Base-by-base conservation (phyloP, 2,888 invertebrate genomes). In the Megamerina dolium region DNA sequence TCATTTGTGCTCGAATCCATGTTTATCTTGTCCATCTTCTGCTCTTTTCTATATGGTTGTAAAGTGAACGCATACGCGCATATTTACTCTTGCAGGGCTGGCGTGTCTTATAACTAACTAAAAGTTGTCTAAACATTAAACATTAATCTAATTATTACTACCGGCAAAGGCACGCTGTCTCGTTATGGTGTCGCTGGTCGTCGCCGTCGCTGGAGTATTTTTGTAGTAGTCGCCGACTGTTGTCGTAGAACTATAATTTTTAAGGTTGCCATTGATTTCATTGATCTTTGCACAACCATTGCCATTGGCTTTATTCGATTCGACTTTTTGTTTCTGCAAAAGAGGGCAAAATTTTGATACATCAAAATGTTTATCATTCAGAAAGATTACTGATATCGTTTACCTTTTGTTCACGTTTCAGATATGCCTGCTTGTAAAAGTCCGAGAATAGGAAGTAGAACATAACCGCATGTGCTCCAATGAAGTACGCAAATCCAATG, bases 401-500 rank as follows among this genome's bases (percentile, higher is more conserved):
- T 42, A 67, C 70, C 59, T 64, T 68, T 53, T 60, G 59, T 36
- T 63, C 68, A 34, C 61, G 64, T 45, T 62, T 60, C 43, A 68
- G 54, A 70, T 89, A 89, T 4, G 86, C 78, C 58, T 85, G 78
- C 57, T 83, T 81, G 77, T 94, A 95, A 77, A 95, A 95, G 66
- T 88, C 82, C 2, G 86, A 85, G 79, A 95, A 95, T 41, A 95
- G 79, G 74, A 89, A 83, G 68, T 89, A 89, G 78, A 95, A 95
- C 76, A 95, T 84, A 21, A 92, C 75, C 2, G 92, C 91, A 72
- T 95, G 93, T 65, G 86, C 77, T 49, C 90, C 89, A 65, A 95
- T 95, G 82, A 86, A 89, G 83, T 87, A 90, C 50, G 85, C 85
- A 70, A 91, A 90, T 4, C 83, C 84, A 44, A 83, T 81, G 1